Conservation (phyloP, 2,888 invertebrate species). For the Gerosis bhagava region DNA sequence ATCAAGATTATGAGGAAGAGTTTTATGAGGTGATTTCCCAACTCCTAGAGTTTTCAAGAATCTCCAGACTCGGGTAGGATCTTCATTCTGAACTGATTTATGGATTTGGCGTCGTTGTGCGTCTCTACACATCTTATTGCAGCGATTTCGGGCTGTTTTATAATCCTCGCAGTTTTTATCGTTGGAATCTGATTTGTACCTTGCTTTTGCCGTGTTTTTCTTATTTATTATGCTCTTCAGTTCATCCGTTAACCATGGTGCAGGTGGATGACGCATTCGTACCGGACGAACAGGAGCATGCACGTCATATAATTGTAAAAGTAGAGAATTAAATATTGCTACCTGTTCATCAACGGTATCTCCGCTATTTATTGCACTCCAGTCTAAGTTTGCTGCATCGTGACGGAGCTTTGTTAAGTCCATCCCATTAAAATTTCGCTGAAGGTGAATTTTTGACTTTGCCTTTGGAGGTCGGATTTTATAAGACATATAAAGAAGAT, state of each 20-base stretch:
- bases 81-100: background rate
- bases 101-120: slow-evolving; percentile 20
- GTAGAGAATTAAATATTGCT: background rate
- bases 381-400: background rate
- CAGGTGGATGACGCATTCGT: background rate
- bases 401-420: background rate
- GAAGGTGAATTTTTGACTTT: background rate
- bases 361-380: background rate
- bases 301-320: background rate
- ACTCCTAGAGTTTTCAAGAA: background rate
- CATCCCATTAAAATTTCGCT: background rate
- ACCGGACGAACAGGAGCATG: background rate
- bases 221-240: background rate
- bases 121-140: slow-evolving; percentile 5
- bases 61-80: background rate
- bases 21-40: background rate
- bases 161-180: background rate
- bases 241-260: background rate
- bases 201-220: background rate
- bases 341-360: background rate
- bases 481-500: background rate
- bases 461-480: background rate
- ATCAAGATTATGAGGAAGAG: background rate
- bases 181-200: background rate
- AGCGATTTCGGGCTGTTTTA: slow-evolving; percentile 5